Conservation (phyloP, 2,113 vertebrate species). For the Empidonax traillii region DNA sequence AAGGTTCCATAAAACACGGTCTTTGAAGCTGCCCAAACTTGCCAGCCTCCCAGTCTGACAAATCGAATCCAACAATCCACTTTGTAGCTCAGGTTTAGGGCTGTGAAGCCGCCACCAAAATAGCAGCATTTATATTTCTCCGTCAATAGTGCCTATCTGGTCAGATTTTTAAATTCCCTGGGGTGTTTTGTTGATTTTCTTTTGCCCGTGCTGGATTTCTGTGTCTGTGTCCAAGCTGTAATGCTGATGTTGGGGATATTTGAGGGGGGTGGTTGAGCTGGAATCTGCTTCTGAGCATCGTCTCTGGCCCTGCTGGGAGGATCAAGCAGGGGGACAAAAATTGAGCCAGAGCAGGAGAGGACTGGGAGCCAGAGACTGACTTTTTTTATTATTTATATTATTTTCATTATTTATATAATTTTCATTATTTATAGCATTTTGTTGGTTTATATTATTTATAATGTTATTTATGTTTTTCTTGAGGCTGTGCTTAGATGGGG, state of each 20-base stretch:
- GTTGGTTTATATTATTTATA: background rate
- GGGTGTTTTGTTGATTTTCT: background rate
- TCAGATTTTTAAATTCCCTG: constrained; percentile 45
- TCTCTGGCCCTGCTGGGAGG: background rate
- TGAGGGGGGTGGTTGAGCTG: background rate
- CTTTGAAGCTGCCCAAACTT: constrained; percentile 70
- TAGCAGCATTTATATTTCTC: constrained; percentile 63
- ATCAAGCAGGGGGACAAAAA: background rate
- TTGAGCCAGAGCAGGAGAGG: background rate
- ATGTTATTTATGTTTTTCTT: background rate
- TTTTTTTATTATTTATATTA: background rate
- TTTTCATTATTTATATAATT: background rate
- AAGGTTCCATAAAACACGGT: constrained; percentile 73
- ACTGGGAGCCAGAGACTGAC: background rate
- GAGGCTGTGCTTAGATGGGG: background rate
- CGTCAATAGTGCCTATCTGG: constrained; percentile 64
- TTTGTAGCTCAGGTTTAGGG: constrained; percentile 67
- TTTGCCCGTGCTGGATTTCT: background rate
- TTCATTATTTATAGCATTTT: background rate
- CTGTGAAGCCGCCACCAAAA: background rate
- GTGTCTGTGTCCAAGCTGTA: background rate
- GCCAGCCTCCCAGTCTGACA: constrained; percentile 61
- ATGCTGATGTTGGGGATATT: background rate
- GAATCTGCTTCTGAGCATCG: background rate
- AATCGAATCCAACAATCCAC: constrained; percentile 69